Percentiles rank a stretch among this genome's conserved stretches.
Conservation (phyloP, 2,888 invertebrate genomes). For the Diploptera punctata region DNA sequence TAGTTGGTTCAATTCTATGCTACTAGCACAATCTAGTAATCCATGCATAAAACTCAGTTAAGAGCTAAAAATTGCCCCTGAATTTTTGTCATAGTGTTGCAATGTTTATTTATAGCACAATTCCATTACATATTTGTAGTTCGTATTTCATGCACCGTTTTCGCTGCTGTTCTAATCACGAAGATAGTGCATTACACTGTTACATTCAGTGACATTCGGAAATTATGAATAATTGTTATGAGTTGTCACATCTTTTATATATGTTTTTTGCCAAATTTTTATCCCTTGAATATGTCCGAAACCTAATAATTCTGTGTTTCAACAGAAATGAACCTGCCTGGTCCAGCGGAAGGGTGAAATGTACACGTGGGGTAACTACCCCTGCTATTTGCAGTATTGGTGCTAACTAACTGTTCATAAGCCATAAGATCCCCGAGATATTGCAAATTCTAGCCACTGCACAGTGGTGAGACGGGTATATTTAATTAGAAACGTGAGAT, state of each 20-base stretch:
- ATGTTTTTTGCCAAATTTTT: background rate
- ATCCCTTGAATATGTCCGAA: background rate
- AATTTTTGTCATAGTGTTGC: no score
- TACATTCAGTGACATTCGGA: constrained; percentile 6
- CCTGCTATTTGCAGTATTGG: no score
- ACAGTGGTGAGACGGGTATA: no score
- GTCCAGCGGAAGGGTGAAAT: background rate
- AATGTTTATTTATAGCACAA: constrained; percentile 4
- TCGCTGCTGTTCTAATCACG: background rate
- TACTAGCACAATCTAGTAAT: no score
- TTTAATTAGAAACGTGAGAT: no score
- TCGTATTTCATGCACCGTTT: background rate
- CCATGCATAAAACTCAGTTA: no score
- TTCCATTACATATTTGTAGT: background rate
- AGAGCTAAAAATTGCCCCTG: no score
- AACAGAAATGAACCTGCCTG: background rate
- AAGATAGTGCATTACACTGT: background rate
- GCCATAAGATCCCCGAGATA: no score
- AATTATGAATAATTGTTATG: constrained; percentile 24
- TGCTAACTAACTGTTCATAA: no score
- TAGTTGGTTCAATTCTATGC: no score
- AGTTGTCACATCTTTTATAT: constrained; percentile 10
- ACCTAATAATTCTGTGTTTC: constrained; percentile 1
- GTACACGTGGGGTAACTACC: no score
- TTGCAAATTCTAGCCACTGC: no score